Evolutionary conservation across 2,113 vertebrate genomes (phyloP).

Genomic region (Atlantisia rogersi): DNA sequence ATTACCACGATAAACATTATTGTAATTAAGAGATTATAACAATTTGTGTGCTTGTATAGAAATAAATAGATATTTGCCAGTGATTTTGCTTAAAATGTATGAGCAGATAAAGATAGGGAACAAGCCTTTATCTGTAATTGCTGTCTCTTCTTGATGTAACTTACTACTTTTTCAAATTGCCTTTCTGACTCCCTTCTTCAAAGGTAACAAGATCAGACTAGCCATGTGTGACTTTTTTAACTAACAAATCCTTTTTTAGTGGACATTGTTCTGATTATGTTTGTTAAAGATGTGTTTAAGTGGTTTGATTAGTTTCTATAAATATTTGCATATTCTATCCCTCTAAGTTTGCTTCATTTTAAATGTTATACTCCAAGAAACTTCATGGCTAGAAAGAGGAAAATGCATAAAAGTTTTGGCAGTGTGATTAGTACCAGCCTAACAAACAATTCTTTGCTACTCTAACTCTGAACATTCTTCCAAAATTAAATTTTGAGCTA

Average conservation of each 20-base stretch:
- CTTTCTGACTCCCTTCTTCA: background rate
- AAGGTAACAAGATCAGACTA: background rate
- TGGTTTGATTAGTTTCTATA: background rate
- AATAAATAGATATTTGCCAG: background rate
- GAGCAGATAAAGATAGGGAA: background rate
- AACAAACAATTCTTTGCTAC: background rate
- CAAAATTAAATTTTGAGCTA: background rate
- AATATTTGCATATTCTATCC: background rate
- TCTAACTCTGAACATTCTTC: background rate
- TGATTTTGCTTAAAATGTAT: background rate
- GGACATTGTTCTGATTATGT: background rate
- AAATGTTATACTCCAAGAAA: background rate
- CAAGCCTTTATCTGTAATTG: background rate
- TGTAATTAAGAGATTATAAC: background rate
- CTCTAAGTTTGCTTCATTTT: background rate
- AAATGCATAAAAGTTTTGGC: background rate
- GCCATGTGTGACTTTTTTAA: background rate
- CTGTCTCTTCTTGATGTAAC: background rate
- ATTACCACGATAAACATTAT: background rate
- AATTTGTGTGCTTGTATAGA: background rate
- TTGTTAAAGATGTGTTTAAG: background rate
- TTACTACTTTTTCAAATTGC: background rate
- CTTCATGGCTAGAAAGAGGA: background rate
- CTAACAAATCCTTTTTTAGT: background rate
- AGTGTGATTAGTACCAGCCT: background rate